A percentile compares a stretch with the other conserved stretches of the same genome.
Conservation (phyloP, 2,888 invertebrate genomes). For the Geophilus truncorum region DNA sequence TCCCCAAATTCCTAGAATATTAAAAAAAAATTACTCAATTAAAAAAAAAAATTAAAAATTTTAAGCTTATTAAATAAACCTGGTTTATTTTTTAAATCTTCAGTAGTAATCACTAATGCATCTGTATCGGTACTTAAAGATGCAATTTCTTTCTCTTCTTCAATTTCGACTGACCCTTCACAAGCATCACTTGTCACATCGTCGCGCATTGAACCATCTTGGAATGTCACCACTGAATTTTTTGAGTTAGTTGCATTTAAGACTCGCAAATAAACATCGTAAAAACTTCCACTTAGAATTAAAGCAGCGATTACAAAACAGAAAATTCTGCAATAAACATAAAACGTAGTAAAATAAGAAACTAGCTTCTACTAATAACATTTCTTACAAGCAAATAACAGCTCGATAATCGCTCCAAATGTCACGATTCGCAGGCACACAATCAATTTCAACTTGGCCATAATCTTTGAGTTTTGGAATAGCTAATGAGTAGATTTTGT, state of each 20-base stretch:
- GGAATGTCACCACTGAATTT: too few species aligned
- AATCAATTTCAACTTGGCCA: neutral
- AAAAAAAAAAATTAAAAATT: neutral
- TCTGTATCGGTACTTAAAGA: neutral
- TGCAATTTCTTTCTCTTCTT: neutral
- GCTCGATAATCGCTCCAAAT: neutral
- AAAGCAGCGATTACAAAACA: neutral
- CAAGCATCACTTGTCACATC: too few species aligned
- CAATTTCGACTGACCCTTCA: neutral
- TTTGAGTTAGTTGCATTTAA: neutral
- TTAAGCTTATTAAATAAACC: neutral
- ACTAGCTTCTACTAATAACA: neutral
- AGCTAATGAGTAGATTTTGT: neutral
- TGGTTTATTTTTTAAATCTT: neutral
- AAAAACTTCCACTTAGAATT: neutral
- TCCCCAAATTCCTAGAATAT: neutral
- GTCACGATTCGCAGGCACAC: neutral
- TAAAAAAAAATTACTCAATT: neutral
- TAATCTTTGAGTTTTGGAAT: neutral
- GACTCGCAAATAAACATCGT: neutral
- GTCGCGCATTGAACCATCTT: too few species aligned
- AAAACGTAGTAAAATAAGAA: too few species aligned
- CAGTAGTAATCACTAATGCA: neutral
- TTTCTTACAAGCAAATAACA: neutral
- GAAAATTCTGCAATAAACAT: neutral